phyloP scores from a whole-genome alignment of 1,140 invertebrate genomes.

The Andricus grossulariae region DNA sequence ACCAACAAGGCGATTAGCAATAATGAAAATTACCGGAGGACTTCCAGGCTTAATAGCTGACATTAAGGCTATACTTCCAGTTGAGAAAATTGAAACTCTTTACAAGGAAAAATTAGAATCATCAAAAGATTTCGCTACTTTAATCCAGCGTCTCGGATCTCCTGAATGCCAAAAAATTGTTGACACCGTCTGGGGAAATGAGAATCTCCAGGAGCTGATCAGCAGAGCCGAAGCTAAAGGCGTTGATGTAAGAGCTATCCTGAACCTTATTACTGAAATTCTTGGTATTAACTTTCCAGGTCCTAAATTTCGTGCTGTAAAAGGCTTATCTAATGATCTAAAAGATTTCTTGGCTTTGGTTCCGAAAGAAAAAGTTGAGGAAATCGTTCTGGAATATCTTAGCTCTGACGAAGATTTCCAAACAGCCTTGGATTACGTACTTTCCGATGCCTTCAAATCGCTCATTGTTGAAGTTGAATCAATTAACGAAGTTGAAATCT shows the following conservation, averaged over 20 bases:
- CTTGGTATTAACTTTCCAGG: too few species aligned
- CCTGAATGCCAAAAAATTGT: slow-evolving; percentile 40
- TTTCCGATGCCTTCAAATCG: slow-evolving; percentile 46
- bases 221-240: too few species aligned
- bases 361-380: slow-evolving; percentile 37
- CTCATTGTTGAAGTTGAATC: slow-evolving; percentile 45
- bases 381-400: slow-evolving; percentile 52
- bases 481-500: slow-evolving; percentile 42
- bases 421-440: slow-evolving; percentile 43
- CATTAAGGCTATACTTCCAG: slow-evolving; percentile 49
- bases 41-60: slow-evolving; percentile 47
- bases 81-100: slow-evolving; percentile 47
- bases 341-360: slow-evolving; percentile 45
- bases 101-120: slow-evolving; percentile 54
- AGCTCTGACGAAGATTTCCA: slow-evolving; percentile 51
- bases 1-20: not conserved
- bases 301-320: too few species aligned
- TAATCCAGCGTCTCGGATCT: slow-evolving; percentile 47
- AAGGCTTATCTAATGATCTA: too few species aligned
- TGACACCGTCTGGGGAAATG: slow-evolving; percentile 7
- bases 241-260: too few species aligned
- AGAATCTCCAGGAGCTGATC: too few species aligned
- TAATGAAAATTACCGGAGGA: slow-evolving; percentile 45
- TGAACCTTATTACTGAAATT: too few species aligned
- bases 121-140: slow-evolving; percentile 43